These are phyloP conservation scores for Gastrophysa polygoni DNA, from an alignment of 2,888 invertebrate genomes.

Conservation along the genomic window DNA sequence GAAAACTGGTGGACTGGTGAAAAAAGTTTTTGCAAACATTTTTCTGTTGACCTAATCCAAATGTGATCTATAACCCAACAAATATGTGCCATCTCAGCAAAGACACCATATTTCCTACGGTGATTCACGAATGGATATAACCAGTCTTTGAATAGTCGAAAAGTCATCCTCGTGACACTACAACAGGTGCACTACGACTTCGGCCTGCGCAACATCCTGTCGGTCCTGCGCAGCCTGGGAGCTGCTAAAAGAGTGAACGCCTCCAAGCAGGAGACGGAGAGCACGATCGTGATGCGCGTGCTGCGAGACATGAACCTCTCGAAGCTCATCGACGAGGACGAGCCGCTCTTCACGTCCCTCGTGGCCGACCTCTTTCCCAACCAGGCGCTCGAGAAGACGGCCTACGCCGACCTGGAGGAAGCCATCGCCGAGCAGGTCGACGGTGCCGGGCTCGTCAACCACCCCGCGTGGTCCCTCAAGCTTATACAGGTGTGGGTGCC, in stretches of 20 bases:
- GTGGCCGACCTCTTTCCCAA: constrained; percentile 96
- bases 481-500: constrained; percentile 88
- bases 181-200: constrained; percentile 93
- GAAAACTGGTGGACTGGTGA: too few relatives aligned
- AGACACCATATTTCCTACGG: too few relatives aligned
- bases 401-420: constrained; percentile 86
- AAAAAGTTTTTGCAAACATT: too few relatives aligned
- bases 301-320: constrained; percentile 98
- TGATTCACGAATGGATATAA: too few relatives aligned
- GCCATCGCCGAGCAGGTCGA: constrained; percentile 87
- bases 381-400: constrained; percentile 89
- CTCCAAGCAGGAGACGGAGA: constrained; percentile 92
- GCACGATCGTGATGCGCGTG: constrained; percentile 96
- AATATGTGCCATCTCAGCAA: too few relatives aligned
- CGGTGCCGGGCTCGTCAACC: constrained; percentile 80
- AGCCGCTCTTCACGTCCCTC: constrained; percentile 94
- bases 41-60: too few relatives aligned
- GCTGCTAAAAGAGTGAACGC: constrained; percentile 90
- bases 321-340: constrained; percentile 96
- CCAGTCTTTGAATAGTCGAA: too few relatives aligned
- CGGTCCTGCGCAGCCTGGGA: constrained; percentile 90
- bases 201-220: constrained; percentile 92
- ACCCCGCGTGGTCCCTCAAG: constrained; percentile 95
- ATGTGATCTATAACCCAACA: too few relatives aligned
- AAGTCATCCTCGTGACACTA: too few relatives aligned